Conservation (phyloP, 2,888 invertebrate species). For the Cheilosia vernalis region DNA sequence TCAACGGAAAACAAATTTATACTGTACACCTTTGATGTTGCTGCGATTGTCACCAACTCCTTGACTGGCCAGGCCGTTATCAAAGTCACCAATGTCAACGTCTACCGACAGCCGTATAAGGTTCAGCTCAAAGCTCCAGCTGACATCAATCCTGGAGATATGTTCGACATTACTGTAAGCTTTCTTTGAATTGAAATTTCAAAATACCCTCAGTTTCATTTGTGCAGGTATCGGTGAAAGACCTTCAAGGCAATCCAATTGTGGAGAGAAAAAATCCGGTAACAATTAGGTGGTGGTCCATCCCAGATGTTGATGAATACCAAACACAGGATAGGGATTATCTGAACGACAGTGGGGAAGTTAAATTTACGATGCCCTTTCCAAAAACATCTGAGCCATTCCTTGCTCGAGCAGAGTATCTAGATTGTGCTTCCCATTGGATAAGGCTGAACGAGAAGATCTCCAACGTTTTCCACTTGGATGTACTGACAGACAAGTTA, state of each 20-base stretch:
- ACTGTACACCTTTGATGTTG: constrained; percentile 88
- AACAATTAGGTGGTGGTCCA: background rate
- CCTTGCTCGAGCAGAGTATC: background rate
- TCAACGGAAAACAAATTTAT: background rate
- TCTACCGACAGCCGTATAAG: constrained; percentile 90
- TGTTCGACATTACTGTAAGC: constrained; percentile 82
- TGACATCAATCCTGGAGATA: constrained; percentile 94
- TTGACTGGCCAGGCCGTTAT: constrained; percentile 91
- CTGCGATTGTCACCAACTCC: constrained; percentile 92
- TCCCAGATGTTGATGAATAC: background rate
- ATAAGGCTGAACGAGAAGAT: background rate
- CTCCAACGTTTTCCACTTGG: background rate
- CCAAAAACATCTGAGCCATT: background rate
- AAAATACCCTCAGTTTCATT: background rate
- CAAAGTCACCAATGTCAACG: constrained; percentile 87
- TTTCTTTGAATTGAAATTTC: background rate
- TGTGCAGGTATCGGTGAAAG: constrained; percentile 86
- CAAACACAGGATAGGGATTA: background rate
- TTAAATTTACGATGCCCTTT: background rate
- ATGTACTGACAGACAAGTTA: constrained; percentile 22
- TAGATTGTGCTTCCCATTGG: background rate
- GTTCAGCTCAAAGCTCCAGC: constrained; percentile 91
- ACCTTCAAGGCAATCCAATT: constrained; percentile 88
- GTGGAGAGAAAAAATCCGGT: constrained; percentile 85
- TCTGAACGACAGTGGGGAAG: background rate